Conservation (phyloP, 2,797 vertebrate genomes). For the Chelonia mydas region DNA sequence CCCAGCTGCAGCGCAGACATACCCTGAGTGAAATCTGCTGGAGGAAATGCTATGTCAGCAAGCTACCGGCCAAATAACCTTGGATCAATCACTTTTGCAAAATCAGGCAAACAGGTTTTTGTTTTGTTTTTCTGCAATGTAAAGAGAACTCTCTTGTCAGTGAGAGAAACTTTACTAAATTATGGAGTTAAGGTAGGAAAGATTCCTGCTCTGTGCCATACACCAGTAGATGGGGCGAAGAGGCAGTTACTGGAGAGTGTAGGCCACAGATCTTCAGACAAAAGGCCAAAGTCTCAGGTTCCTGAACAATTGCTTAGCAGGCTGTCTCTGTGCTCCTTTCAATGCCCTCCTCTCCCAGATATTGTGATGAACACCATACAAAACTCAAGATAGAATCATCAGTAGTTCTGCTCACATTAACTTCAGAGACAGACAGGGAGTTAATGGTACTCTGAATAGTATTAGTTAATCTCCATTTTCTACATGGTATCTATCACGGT, state of each 20-base stretch:
- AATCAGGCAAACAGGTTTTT: not conserved
- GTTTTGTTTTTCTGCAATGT: not conserved
- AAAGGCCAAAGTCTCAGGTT: not conserved
- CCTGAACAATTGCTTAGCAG: not conserved
- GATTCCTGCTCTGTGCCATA: not conserved
- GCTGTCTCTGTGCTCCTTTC: not conserved
- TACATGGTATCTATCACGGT: accelerated
- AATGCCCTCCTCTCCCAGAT: accelerated
- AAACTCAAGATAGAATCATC: not conserved
- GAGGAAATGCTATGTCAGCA: not conserved
- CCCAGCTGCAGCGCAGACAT: no score
- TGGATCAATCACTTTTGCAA: not conserved
- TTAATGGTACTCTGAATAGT: not conserved
- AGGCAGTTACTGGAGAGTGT: not conserved
- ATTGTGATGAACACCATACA: not conserved
- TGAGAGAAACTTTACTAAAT: not conserved
- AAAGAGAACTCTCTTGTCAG: not conserved
- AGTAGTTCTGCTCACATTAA: not conserved
- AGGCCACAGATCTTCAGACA: not conserved
- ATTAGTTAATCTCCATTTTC: not conserved
- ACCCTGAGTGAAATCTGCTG: not conserved
- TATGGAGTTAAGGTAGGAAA: not conserved
- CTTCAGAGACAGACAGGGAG: not conserved
- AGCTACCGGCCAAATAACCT: accelerated
- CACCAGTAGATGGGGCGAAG: not conserved